phyloP scores from a whole-genome alignment of 2,888 invertebrate genomes.

The Periphyllus acericola region DNA sequence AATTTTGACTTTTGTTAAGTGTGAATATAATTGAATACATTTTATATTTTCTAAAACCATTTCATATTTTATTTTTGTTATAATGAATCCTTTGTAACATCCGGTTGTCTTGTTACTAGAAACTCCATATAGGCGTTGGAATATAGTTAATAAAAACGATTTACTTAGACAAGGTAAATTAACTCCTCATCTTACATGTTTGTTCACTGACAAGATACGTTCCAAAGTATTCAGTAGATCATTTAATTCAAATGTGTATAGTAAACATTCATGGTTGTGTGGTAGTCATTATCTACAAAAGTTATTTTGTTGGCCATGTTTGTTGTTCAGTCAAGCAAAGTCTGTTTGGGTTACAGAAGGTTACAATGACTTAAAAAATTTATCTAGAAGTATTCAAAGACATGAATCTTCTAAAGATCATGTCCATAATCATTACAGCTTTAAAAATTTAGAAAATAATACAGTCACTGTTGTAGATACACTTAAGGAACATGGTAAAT shows the following conservation, averaged over 20 bases:
- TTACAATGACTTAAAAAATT: not conserved
- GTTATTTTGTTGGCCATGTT: slow-evolving; percentile 64
- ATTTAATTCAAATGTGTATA: slow-evolving; percentile 40
- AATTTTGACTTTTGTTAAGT: too few relatives aligned
- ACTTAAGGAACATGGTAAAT: not conserved
- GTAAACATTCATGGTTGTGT: slow-evolving; percentile 40
- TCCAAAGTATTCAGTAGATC: slow-evolving; percentile 1
- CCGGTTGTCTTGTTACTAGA: not conserved
- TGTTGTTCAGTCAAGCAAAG: slow-evolving; percentile 60
- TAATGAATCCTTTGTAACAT: not conserved
- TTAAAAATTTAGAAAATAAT: slow-evolving; percentile 9
- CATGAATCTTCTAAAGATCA: slow-evolving; percentile 6
- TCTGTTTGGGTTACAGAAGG: slow-evolving; percentile 60
- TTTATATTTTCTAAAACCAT: too few relatives aligned
- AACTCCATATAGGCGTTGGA: slow-evolving; percentile 9
- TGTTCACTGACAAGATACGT: not conserved
- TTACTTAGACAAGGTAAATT: not conserved
- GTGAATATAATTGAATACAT: too few relatives aligned
- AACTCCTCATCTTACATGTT: not conserved
- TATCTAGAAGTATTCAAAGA: not conserved
- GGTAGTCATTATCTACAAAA: slow-evolving; percentile 73
- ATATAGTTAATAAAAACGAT: not conserved
- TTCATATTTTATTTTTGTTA: too few relatives aligned
- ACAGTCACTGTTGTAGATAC: not conserved
- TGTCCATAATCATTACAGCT: not conserved